A percentile compares a stretch with the other conserved stretches of the same genome.
These are phyloP conservation scores for Coregonus clupeaformis DNA, from an alignment of 2,113 vertebrate genomes.

Conservation along the genomic window DNA sequence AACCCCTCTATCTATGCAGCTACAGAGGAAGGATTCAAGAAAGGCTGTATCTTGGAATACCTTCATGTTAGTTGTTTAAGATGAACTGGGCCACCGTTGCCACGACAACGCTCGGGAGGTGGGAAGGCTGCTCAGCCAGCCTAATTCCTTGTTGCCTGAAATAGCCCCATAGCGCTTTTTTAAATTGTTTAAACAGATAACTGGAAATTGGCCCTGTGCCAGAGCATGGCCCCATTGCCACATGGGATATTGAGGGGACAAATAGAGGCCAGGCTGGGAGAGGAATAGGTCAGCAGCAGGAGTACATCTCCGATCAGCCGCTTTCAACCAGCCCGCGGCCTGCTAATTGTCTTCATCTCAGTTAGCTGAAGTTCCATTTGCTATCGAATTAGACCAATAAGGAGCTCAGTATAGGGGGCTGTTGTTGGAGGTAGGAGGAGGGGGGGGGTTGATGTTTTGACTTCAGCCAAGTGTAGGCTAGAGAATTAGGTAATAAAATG, in stretches of 20 bases:
- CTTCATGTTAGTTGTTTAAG: constrained; percentile 50
- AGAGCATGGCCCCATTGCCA: constrained; percentile 70
- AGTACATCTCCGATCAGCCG: constrained; percentile 63
- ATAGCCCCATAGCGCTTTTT: constrained; percentile 59
- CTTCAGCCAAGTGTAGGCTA: constrained; percentile 10
- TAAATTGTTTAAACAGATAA: constrained; percentile 80
- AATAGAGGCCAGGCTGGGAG: constrained; percentile 60
- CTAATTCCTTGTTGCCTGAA: constrained; percentile 69
- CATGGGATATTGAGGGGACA: constrained; percentile 70
- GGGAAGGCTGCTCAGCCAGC: constrained; percentile 32
- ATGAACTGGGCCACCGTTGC: constrained; percentile 65
- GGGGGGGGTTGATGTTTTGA: constrained; percentile 34
- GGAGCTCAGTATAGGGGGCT: constrained; percentile 45
- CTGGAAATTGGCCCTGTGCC: constrained; percentile 67
- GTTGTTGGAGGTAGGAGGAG: constrained; percentile 15
- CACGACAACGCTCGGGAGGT: constrained; percentile 55
- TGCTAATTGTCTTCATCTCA: constrained; percentile 73
- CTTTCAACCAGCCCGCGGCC: constrained; percentile 67
- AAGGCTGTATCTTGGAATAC: constrained; percentile 17
- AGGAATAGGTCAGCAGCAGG: constrained; percentile 66
- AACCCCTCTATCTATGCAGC: background rate
- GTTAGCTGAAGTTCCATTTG: constrained; percentile 66
- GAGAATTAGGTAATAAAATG: no score
- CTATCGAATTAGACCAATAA: constrained; percentile 63
- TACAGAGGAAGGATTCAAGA: background rate